Base-by-base conservation (phyloP, 2,797 vertebrate genomes). In the Melanotaenia boesemani region DNA sequence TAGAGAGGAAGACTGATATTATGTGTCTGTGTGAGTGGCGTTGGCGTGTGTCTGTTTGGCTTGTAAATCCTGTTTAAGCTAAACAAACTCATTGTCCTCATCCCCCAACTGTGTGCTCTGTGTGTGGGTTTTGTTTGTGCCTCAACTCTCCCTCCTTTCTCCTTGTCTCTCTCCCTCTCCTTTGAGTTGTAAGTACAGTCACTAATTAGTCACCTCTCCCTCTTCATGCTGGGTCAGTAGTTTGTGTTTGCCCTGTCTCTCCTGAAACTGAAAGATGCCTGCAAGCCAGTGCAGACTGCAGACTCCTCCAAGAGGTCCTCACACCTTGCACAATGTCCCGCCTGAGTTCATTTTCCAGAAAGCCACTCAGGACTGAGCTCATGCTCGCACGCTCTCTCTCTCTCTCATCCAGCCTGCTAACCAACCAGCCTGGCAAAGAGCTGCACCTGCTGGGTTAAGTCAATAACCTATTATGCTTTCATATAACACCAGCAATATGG, bases 1-100 rank as follows among this genome's bases (percentile, higher is more conserved):
- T 34, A 16, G 75, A 81, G 79, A 81, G 74, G 73, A 81, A 81
- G 80, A 88, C 67, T 77, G 79, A 90, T 90, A 88, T 86, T 88
- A 80, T 85, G 87, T 92, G 85, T 88, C 82, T 84, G 84, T 88
- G 77, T 86, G 91, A 90, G 89, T 88, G 89, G 87, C 75, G 83
- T 90, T 86, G 87, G 91, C 84, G 93, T 93, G 90, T 93, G 92
- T 92, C 89, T 92, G 91, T 93, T 94, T 92, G 89, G 84, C 88
- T 93, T 91, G 89, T 91, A 93, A 94, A 95, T 94, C 91, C 92
- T 88, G 91, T 92, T 94, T 90, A 92, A 94, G 93, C 91, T 93
- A 93, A 94, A 93, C 93, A 95, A 94, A 95, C 91, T 94, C 90
- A 93, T 94, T 92, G 91, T 93, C 88, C 88, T 90, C 85, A 88